phyloP scores from a whole-genome alignment of 1,140 invertebrate genomes.

The Drosophila nasuta region DNA sequence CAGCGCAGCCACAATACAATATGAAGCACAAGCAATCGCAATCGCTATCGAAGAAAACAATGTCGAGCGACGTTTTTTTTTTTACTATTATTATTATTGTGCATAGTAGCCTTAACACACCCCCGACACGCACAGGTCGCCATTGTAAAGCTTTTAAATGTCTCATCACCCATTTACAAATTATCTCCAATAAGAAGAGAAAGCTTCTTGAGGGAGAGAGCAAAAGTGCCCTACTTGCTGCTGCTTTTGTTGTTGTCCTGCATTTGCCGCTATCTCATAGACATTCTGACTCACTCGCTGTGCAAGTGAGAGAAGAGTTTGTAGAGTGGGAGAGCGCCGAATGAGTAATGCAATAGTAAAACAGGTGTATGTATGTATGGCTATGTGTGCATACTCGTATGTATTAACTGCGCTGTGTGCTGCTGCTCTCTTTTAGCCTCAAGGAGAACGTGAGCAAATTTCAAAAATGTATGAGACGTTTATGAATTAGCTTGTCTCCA shows the following conservation, averaged over 20 bases:
- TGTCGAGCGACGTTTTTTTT: slow-evolving; percentile 30
- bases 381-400: slow-evolving; percentile 6
- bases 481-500: slow-evolving; percentile 8
- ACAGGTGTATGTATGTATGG: slow-evolving; percentile 1
- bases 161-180: slow-evolving; percentile 19
- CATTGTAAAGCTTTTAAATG: slow-evolving; percentile 29
- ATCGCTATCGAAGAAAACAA: slow-evolving; percentile 5
- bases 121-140: slow-evolving; percentile 10
- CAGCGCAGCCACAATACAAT: neutral
- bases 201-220: slow-evolving; percentile 1
- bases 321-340: slow-evolving; percentile 18
- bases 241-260: neutral
- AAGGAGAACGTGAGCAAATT: slow-evolving; percentile 33
- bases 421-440: slow-evolving; percentile 1
- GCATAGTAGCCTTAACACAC: slow-evolving; percentile 16
- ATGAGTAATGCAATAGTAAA: slow-evolving; percentile 41
- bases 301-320: slow-evolving; percentile 1
- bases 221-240: neutral
- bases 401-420: slow-evolving; percentile 19
- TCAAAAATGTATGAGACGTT: slow-evolving; percentile 4
- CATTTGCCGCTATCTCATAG: slow-evolving; percentile 8
- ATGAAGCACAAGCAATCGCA: neutral
- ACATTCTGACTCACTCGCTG: slow-evolving; percentile 20
- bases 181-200: slow-evolving; percentile 33
- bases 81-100: slow-evolving; percentile 34